These are phyloP conservation scores for Saxidomus purpurata DNA, from an alignment of 1,140 invertebrate genomes.

Conservation along the genomic window DNA sequence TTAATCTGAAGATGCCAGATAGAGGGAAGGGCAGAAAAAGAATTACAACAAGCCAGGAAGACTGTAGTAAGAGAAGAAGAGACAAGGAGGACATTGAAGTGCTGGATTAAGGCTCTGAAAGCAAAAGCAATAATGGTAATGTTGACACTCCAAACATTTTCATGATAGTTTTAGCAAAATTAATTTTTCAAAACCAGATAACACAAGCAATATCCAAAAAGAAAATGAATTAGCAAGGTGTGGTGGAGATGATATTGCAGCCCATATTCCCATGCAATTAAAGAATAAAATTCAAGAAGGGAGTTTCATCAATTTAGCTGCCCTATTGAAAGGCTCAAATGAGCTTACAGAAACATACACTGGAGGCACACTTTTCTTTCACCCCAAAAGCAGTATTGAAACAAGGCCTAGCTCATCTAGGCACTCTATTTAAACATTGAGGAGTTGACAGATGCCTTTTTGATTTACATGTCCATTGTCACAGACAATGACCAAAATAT, in stretches of 20 bases:
- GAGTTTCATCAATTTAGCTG: constrained; percentile 9
- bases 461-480: not conserved
- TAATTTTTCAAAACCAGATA: not conserved
- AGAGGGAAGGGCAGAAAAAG: not conserved
- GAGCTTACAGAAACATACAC: not conserved
- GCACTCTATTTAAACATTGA: not conserved
- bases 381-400: not conserved
- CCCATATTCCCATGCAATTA: not conserved
- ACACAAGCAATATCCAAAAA: no score
- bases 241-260: constrained; percentile 7
- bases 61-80: not conserved
- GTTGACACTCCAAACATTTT: not conserved
- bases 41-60: not conserved
- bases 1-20: not conserved
- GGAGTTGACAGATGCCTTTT: not conserved
- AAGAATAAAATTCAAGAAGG: not conserved
- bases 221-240: not conserved
- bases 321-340: not conserved
- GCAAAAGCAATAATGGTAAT: not conserved
- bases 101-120: not conserved
- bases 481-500: not conserved
- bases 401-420: not conserved
- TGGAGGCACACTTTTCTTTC: not conserved
- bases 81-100: not conserved
- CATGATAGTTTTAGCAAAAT: not conserved